Evolutionary conservation across 2,113 vertebrate species (phyloP).

Genomic region (Sialia sialis): DNA sequence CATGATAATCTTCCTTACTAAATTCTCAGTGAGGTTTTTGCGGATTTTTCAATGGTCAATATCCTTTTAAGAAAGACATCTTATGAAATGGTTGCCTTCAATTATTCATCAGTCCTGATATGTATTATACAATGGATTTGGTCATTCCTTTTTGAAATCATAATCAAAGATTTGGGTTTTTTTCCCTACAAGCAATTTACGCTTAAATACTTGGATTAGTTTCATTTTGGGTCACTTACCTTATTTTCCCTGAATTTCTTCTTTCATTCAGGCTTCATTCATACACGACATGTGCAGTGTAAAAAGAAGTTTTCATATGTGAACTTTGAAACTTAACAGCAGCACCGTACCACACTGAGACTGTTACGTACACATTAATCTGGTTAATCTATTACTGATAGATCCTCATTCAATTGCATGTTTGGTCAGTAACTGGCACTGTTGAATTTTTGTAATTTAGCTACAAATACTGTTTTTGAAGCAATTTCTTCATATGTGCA

Average conservation of each 20-base stretch:
- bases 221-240: constrained; percentile 27
- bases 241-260: constrained; percentile 7
- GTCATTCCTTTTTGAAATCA: neutral
- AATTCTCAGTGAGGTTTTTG: neutral
- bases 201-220: neutral
- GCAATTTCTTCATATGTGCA: neutral
- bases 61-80: neutral
- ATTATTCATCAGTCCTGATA: neutral
- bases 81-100: neutral
- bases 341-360: constrained; percentile 12
- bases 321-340: constrained; percentile 65
- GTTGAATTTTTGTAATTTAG: neutral
- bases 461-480: neutral
- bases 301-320: neutral
- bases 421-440: neutral
- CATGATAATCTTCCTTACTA: neutral
- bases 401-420: neutral
- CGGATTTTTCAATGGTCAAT: neutral
- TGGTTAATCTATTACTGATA: constrained; percentile 76
- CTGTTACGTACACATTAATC: constrained; percentile 40
- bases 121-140: neutral
- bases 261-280: neutral
- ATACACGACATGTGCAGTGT: neutral
- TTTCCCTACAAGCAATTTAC: neutral
- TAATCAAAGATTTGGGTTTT: neutral